Percentiles rank a stretch among this genome's conserved stretches.
These are phyloP conservation scores for Smutsia temminckii DNA, from an alignment of 2,797 vertebrate genomes.

Conservation along the genomic window DNA sequence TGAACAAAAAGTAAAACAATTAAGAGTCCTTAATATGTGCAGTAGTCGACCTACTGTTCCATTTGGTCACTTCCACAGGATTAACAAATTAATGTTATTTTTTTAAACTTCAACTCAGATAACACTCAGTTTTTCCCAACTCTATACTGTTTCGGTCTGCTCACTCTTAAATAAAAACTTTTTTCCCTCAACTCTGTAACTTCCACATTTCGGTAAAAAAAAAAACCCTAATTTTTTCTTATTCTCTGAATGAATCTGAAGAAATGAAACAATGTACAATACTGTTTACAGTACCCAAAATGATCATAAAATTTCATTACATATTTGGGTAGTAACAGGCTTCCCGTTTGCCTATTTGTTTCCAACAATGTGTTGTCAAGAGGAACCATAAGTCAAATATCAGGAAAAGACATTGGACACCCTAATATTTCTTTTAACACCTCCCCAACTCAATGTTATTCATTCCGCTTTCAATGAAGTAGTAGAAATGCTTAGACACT, in stretches of 20 bases:
- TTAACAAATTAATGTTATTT: conserved; percentile 14
- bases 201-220: background rate
- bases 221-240: background rate
- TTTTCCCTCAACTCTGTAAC: background rate
- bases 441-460: background rate
- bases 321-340: conserved; percentile 54
- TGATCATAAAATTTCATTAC: conserved; percentile 42
- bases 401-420: background rate
- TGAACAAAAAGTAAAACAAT: background rate
- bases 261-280: background rate
- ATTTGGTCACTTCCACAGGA: background rate
- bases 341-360: conserved; percentile 40
- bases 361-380: conserved; percentile 42
- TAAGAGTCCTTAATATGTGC: background rate
- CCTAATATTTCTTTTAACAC: background rate
- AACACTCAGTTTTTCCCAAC: background rate
- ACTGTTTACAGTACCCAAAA: background rate
- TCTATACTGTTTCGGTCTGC: background rate
- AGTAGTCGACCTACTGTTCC: background rate
- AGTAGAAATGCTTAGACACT: background rate
- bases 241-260: conserved; percentile 56
- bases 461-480: background rate
- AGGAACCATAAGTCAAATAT: conserved; percentile 60
- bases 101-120: conserved; percentile 13
- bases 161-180: background rate